Conservation (phyloP, 2,888 invertebrate species). For the Stegophylla sp. region DNA sequence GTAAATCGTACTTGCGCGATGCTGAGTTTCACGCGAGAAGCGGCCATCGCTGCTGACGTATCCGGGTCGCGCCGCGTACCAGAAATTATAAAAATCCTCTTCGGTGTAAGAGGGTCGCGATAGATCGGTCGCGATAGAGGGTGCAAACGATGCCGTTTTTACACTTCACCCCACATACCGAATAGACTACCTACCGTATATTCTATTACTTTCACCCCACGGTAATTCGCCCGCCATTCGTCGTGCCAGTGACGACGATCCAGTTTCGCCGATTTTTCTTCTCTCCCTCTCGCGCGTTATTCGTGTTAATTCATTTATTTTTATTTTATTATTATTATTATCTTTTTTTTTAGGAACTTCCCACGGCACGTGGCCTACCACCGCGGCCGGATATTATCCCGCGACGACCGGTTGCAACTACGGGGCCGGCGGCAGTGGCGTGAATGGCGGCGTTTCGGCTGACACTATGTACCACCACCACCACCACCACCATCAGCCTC, state of each 20-base stretch:
- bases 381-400: conserved; percentile 30
- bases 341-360: conserved; percentile 46
- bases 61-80: too few species aligned
- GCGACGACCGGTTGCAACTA: conserved; percentile 31
- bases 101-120: not conserved
- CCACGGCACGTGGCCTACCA: conserved; percentile 42
- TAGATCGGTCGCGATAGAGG: not conserved
- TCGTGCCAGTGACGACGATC: not conserved
- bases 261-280: not conserved
- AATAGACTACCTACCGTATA: too few species aligned
- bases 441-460: conserved; percentile 4
- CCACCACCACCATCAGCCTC: too few species aligned
- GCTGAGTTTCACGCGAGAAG: not conserved
- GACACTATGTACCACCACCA: conserved; percentile 42
- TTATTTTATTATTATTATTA: too few species aligned
- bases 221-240: not conserved
- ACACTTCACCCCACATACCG: not conserved
- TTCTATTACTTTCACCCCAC: not conserved
- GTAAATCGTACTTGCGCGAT: too few species aligned
- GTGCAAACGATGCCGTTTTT: not conserved
- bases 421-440: conserved; percentile 18
- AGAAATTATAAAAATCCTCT: too few species aligned
- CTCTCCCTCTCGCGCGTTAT: not conserved
- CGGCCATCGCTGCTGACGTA: not conserved
- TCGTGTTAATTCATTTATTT: not conserved